Percentiles rank a stretch among this genome's conserved stretches.
Evolutionary conservation across 2,113 vertebrate genomes (phyloP).

Genomic region (Stomatorhinus ivindoensis): DNA sequence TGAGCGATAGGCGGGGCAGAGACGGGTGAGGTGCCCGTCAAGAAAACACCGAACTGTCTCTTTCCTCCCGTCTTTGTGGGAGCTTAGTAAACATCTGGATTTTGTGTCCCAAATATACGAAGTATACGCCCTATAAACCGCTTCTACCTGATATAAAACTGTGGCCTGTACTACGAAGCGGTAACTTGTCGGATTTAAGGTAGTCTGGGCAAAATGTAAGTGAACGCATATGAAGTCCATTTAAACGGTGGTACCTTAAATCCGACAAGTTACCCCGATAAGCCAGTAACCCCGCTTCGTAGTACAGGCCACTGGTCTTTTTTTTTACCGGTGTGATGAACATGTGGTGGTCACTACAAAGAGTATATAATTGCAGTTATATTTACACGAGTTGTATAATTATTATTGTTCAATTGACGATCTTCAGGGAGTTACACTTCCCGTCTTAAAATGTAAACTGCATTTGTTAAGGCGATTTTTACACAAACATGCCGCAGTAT

Average conservation of each 20-base stretch:
- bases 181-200: no score
- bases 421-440: background rate
- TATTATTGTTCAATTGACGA: background rate
- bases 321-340: background rate
- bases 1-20: background rate
- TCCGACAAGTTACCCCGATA: no score
- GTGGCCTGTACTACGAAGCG: no score
- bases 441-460: background rate
- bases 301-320: no score
- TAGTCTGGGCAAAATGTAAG: no score
- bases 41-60: background rate
- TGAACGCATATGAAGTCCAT: no score
- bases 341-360: background rate
- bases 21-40: background rate
- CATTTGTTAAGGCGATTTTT: background rate
- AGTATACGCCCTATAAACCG: background rate
- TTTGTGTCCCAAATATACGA: background rate
- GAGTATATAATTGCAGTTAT: background rate
- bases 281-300: no score
- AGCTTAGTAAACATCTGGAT: background rate
- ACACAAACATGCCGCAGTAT: background rate
- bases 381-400: background rate
- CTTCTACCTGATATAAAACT: background rate
- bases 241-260: no score
- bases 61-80: background rate